phyloP scores from a whole-genome alignment of 2,888 invertebrate species.

The Oscheius sp. region DNA sequence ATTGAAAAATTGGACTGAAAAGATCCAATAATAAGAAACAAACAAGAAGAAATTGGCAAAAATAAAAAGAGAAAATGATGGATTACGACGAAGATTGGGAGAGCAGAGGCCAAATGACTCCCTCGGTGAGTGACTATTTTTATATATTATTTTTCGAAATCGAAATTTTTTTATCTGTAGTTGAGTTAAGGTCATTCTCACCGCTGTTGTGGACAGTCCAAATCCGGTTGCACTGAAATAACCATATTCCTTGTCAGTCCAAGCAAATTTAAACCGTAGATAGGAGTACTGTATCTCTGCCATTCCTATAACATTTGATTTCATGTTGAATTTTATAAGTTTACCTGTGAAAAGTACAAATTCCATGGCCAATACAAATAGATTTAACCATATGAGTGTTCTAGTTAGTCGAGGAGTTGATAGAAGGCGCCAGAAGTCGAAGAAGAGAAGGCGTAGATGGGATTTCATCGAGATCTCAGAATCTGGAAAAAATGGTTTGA shows the following conservation, averaged over 20 bases:
- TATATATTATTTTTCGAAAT: too few species aligned
- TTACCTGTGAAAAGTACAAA: slow-evolving; percentile 47
- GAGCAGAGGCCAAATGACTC: too few species aligned
- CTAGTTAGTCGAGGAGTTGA: slow-evolving; percentile 40
- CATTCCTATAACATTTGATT: slow-evolving; percentile 30
- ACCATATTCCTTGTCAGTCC: slow-evolving; percentile 66
- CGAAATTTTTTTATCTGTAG: too few species aligned
- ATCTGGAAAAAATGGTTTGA: not conserved
- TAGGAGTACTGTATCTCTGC: slow-evolving; percentile 66
- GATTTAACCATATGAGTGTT: slow-evolving; percentile 40
- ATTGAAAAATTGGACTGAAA: too few species aligned
- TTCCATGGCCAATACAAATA: slow-evolving; percentile 58
- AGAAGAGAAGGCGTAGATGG: not conserved
- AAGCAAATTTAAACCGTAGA: slow-evolving; percentile 58
- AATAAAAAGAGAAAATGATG: too few species aligned
- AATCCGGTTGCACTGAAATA: slow-evolving; percentile 62
- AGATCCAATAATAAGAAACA: too few species aligned
- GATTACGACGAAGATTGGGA: too few species aligned
- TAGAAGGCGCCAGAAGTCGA: slow-evolving; percentile 37
- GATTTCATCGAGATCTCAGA: not conserved
- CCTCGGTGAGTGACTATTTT: too few species aligned
- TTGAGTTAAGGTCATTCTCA: too few species aligned
- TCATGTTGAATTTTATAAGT: not conserved
- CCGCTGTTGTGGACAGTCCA: slow-evolving; percentile 56
- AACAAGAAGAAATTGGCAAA: too few species aligned